Base-by-base conservation (phyloP, 64 coral and sea anemone genomes). In the Anthopleura sola region DNA sequence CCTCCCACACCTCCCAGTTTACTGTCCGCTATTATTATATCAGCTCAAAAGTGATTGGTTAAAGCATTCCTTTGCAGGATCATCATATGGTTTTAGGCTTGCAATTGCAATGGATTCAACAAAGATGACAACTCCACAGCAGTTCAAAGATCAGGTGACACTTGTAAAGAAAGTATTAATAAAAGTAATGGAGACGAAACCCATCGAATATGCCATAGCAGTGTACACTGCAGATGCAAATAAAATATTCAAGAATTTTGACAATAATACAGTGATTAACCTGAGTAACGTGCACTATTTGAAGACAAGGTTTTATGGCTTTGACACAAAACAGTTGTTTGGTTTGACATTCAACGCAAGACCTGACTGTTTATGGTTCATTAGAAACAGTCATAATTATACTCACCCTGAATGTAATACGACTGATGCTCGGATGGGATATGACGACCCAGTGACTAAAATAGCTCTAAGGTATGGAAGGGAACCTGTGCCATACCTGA, bases 41-140 rank as follows among this genome's bases (percentile, higher is more conserved):
- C 40, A 44, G 39, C n/a, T n/a, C 39, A 40, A 7, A 2, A 44
- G 40, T 44, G 4, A 44, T 44, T 44, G 40, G 40, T 44, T 44
- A 44, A 44, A 44, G 4, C 29, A 71, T 32, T 15, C 1, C 3
- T 34, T 32, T 32, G 6, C 28, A 69, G 66, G n/a, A n/a, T n/a
- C 66, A 32, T 71, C 29, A 3, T 71, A 71, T 34, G 66, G 34
- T 71, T 71, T 71, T 37, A 37, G 74, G 15, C 56, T 78, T 23
- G 86, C 50, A 14, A 55, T 78, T 78, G 86, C 74, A n/a, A 19
- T 87, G 46, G 86, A 87, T 37, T 87, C 86, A 13, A 78, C 86
- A 20, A 75, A 79, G 34, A 50, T 36, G 76, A 78, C 76, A 37
- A 78, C 46, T 17, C 5, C 9, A 56, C 18, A 23, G 24, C 51